Evolutionary conservation across 2,113 vertebrate genomes (phyloP).

Genomic region (Strix uralensis): DNA sequence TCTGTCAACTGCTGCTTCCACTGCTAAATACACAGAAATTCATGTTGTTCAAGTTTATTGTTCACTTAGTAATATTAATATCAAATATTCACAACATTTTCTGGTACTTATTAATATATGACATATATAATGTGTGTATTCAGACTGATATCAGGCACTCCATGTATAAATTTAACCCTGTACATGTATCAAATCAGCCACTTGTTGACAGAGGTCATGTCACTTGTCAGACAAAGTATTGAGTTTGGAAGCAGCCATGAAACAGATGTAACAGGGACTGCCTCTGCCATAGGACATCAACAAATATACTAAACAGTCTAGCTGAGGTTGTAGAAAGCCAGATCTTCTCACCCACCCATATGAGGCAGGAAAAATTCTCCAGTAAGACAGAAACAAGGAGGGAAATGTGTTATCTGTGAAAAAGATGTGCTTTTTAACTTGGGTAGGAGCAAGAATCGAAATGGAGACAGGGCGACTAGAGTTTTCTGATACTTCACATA

Average conservation of each 20-base stretch:
- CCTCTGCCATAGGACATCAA: neutral
- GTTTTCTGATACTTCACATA: neutral
- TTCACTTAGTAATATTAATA: neutral
- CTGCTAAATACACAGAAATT: neutral
- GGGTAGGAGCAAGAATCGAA: neutral
- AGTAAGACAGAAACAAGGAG: neutral
- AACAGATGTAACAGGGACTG: neutral
- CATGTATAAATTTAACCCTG: neutral
- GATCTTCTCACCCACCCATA: neutral
- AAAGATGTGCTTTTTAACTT: neutral
- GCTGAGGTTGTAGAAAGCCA: neutral
- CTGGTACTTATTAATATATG: neutral
- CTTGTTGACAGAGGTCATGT: neutral
- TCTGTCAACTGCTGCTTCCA: neutral
- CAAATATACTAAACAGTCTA: neutral
- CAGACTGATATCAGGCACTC: neutral
- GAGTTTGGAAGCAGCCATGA: neutral
- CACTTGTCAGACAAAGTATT: neutral
- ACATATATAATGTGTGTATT: neutral
- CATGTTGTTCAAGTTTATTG: neutral
- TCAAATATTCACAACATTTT: neutral
- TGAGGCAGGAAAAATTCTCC: neutral
- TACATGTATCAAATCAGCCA: rapidly evolving
- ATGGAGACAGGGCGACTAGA: neutral
- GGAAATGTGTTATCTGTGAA: neutral